These are phyloP conservation scores for Chiloscyllium plagiosum DNA, from an alignment of 2,113 vertebrate genomes.

Conservation along the genomic window DNA sequence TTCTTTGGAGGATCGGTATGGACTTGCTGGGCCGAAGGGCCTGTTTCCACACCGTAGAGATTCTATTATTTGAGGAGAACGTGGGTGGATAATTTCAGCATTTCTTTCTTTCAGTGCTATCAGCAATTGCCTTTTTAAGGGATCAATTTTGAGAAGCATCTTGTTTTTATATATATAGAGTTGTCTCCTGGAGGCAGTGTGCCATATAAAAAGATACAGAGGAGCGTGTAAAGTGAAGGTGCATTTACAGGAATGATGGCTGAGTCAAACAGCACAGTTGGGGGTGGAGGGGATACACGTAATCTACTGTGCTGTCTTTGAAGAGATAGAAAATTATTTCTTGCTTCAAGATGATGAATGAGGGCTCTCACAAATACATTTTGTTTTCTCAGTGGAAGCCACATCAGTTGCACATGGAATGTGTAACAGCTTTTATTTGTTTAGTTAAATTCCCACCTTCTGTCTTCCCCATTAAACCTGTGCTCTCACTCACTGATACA, in stretches of 20 bases:
- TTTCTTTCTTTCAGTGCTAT: background rate
- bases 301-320: background rate
- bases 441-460: background rate
- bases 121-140: background rate
- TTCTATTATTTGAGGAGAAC: no score
- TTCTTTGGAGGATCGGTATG: no score
- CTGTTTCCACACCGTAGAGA: no score
- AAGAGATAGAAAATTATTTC: background rate
- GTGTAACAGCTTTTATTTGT: background rate
- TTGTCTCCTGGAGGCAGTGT: background rate
- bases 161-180: background rate
- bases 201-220: background rate
- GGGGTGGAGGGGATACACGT: background rate
- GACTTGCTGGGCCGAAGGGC: no score
- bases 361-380: background rate
- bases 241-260: no score
- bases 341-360: background rate
- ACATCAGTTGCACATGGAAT: background rate
- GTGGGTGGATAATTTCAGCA: no score
- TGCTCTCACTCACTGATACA: background rate
- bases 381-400: background rate
- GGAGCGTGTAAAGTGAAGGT: no score
- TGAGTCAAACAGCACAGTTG: background rate
- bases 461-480: background rate
- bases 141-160: background rate